Evolutionary conservation across 2,113 vertebrate genomes (phyloP), one percentile per base, ranked within the genome.

Genomic region (Pachyramphus minor): DNA sequence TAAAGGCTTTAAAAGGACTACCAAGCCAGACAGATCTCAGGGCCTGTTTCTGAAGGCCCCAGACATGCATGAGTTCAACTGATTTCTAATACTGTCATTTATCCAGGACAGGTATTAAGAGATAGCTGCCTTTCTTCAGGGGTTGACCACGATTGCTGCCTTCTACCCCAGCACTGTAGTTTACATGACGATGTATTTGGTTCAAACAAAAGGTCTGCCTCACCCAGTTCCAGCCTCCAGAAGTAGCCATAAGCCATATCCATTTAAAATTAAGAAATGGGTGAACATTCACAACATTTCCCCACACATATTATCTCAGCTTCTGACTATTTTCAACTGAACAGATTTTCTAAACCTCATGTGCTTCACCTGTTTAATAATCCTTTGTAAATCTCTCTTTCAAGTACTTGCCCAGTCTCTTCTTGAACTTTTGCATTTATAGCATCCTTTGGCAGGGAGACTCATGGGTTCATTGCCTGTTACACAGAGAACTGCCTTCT

Each of bases 1-100:
- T 82, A 53, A 76, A 94, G 77, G 69, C 41, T 93, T 93, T 82
- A 63, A 93, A 95, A 81, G 64, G 73, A 81, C 76, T 90, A 77
- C 31, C 73, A 96, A 96, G 64, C 41, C 60, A 84, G 68, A 75
- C 52, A 84, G 35, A 75, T 84, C 73, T 75, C 80, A 60, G 30
- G 14, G 52, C 28, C 52, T 45, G 6, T 41, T 80, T 27, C 83
- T 81, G 68, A 66, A 88, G 50, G n/a, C 42, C 30, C 62, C 64
- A 83, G 88, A 91, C 39, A 87, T 27, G 58, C 76, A 60, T 37
- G 68, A 55, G 56, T 81, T 67, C 50, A 84, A 67, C 44, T 82
- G 76, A 78, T 87, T 92, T 90, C 49, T 56, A 47, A 20, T 31
- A 4, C 0, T 37, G 27, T 44, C 28, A 33, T 80, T 56, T 45